Evolutionary conservation across 2,888 invertebrate genomes (phyloP), one percentile per base, ranked within the genome.

Genomic region (Palloptera scutellata): DNA sequence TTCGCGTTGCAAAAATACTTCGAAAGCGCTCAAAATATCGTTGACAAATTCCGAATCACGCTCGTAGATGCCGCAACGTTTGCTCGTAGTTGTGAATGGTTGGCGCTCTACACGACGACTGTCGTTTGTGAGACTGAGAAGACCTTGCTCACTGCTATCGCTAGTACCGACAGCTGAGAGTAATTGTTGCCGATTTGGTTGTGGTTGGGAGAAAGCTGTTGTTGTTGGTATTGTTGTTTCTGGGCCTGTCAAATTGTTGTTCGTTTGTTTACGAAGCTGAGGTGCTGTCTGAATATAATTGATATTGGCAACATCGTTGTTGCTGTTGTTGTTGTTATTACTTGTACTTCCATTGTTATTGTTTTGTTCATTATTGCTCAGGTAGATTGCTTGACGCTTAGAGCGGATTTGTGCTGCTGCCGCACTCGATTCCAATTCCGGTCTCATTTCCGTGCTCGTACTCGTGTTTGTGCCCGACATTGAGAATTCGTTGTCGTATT

Each of bases 31-130:
- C 19, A 83, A 74, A 68, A 84, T 77, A 74, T 83, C 83, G 66
- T 64, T 78, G 9, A 83, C 81, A 71, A 83, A 79, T 4, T 79
- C 78, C 8, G 80, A 78, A 19, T 80, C 76, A 55, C 76, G 79
- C 69, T 83, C 82, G 72, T 82, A 79, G 69, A 83, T 79, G 67
- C 78, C 81, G 64, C 79, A 75, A 61, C 82, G 77, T 68, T 75
- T 75, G 17, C 52, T 52, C 9, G 54, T n/a, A 43, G 53, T 43
- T 66, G 67, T 65, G 64, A 64, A 68, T 70, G 66, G 68, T 70
- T 70, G 67, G 41, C 66, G 61, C n/a, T 64, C 66, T 53, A 57
- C 68, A 20, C 71, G 64, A 57, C 68, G 71, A 73, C 70, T 70
- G 66, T 61, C 52, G 48, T 13, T 30, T 4, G 30, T 30, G 30